phyloP scores from a whole-genome alignment of 2,797 vertebrate genomes.

The Gymnothorax reevesii region DNA sequence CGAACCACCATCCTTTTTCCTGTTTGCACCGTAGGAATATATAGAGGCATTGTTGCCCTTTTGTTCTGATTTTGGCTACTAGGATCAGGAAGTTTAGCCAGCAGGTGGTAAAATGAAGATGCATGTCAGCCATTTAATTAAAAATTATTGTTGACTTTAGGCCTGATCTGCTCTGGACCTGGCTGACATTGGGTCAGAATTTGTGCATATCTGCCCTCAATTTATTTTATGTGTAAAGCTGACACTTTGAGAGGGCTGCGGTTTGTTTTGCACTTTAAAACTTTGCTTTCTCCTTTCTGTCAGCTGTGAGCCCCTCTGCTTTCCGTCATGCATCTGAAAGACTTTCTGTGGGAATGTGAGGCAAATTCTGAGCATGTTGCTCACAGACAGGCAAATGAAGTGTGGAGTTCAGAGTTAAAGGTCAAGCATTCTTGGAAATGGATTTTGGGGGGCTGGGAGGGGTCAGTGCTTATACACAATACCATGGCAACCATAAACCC shows the following conservation, averaged over 20 bases:
- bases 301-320: neutral
- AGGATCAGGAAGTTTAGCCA: neutral
- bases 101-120: constrained; percentile 14
- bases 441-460: neutral
- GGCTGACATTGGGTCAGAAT: too few relatives aligned
- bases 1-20: neutral
- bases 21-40: constrained; percentile 1
- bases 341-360: neutral
- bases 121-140: constrained; percentile 4
- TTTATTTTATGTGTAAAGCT: too few relatives aligned
- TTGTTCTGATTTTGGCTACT: neutral
- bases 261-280: neutral
- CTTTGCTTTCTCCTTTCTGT: neutral
- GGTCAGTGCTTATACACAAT: neutral
- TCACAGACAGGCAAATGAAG: neutral
- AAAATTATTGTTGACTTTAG: too few relatives aligned
- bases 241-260: neutral
- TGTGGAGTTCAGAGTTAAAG: neutral
- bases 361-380: neutral
- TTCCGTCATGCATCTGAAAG: neutral
- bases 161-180: too few relatives aligned
- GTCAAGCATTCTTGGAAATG: neutral
- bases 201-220: too few relatives aligned
- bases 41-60: constrained; percentile 11
- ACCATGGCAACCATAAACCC: neutral